Evolutionary conservation across 2,113 vertebrate genomes (phyloP).

Genomic region (Dipodomys merriami): DNA sequence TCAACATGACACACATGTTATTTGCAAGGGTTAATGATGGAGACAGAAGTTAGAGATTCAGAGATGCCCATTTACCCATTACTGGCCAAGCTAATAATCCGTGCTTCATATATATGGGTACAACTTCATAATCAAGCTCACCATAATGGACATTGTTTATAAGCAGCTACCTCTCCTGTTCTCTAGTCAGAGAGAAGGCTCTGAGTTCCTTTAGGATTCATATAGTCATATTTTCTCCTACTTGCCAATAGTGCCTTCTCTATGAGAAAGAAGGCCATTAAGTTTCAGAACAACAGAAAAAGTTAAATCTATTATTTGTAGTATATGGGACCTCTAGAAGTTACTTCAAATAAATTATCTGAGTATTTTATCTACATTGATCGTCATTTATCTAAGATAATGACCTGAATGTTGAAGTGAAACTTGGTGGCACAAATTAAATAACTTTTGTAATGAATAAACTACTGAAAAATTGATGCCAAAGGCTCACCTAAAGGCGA

Average conservation of each 20-base stretch:
- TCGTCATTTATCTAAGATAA: neutral
- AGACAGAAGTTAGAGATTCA: constrained; percentile 39
- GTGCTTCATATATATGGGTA: neutral
- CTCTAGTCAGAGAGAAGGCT: neutral
- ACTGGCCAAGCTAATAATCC: constrained; percentile 27
- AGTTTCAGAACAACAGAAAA: neutral
- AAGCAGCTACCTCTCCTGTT: neutral
- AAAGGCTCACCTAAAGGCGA: neutral
- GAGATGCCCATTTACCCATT: constrained; percentile 27
- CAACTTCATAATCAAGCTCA: constrained; percentile 53
- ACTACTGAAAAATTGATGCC: neutral
- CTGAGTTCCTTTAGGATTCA: neutral
- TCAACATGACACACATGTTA: constrained; percentile 29
- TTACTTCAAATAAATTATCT: constrained; percentile 33
- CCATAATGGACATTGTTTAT: constrained; percentile 28
- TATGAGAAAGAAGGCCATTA: neutral
- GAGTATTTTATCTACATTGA: neutral
- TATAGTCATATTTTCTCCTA: neutral
- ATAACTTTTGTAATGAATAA: neutral
- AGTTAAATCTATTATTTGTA: neutral
- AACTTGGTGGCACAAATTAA: neutral
- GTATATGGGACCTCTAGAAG: neutral
- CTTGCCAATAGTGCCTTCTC: neutral
- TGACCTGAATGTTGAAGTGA: no score
- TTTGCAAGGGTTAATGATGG: neutral